These are phyloP conservation scores for Tribolium castaneum DNA, from an alignment of 1,140 invertebrate species.

Conservation along the genomic window DNA sequence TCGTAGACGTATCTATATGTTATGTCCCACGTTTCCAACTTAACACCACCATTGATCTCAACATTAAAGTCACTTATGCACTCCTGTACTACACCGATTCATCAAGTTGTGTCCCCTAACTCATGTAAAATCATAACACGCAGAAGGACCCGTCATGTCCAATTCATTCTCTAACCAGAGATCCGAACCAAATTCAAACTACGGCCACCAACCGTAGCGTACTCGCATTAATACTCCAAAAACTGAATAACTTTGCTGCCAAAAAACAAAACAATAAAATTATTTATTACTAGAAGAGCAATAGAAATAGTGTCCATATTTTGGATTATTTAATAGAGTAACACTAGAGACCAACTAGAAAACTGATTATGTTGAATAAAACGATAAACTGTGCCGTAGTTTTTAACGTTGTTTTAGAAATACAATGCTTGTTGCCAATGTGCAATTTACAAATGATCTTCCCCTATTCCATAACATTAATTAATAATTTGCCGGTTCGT, in stretches of 20 bases:
- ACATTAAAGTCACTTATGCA: slow-evolving; percentile 6
- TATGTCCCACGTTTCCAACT: background rate
- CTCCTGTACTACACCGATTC: slow-evolving; percentile 4
- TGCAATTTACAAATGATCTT: no score
- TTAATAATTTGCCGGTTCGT: no score
- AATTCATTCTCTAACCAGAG: slow-evolving; percentile 12
- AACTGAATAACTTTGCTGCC: background rate
- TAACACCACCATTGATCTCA: background rate
- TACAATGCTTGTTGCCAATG: no score
- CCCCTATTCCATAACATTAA: no score
- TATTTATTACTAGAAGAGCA: no score
- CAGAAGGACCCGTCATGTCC: slow-evolving; percentile 25
- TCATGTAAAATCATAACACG: slow-evolving; percentile 15
- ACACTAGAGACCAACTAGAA: no score
- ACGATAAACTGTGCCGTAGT: no score
- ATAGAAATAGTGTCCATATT: no score
- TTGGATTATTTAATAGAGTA: no score
- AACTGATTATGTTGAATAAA: no score
- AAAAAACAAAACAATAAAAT: no score
- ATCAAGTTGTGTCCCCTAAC: slow-evolving; percentile 14
- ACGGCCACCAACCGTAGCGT: background rate
- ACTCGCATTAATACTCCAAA: background rate
- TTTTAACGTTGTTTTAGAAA: no score
- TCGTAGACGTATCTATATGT: background rate
- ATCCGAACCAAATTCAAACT: background rate